Evolutionary conservation across 2,888 invertebrate genomes (phyloP), one percentile per base, ranked within the genome.

Genomic region (Dione vanillae): DNA sequence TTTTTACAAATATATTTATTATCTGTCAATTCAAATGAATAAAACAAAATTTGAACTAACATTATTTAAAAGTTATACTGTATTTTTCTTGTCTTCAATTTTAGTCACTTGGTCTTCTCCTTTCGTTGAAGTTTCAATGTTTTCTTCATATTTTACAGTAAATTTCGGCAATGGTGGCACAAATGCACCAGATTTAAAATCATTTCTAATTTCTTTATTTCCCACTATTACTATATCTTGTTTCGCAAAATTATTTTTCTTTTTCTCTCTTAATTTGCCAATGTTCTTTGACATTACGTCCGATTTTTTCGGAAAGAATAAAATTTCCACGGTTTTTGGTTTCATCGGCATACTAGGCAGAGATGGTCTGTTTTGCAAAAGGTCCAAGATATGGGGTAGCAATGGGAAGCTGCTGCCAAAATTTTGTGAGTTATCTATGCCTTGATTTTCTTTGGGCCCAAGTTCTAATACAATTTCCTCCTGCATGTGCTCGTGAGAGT

Each of bases 231-330:
- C 81, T 14, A 89, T 86, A 0, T 77, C 77, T 20, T 82, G 76
- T 74, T 85, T 85, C n/a, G 78, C 72, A 11, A 77, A 10, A 0
- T 64, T n/a, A 27, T 79, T 74, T 35, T 79, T 82, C 69, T 83
- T 84, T 35, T 79, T 81, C 0, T 75, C 27, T 14, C 27, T 54
- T 12, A 66, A 58, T 10, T 74, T 12, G 54, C 65, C 73, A 78
- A 74, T 69, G 0, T 84, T 81, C 1, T 76, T 75, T 8, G 68
- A 35, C 41, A 51, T 64, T 9, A 67, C 65, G 7, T 86, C 83
- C 70, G 84, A 86, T 54, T 86, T 86, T 70, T 88, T 89, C 0
- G 92, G 92, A 72, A 88, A 86, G 14, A 92, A 74, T 41, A 89
- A 81, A 58, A 92, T 83, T 77, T 92, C 92, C 14, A 92, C 80